These are phyloP conservation scores for Pionites leucogaster DNA, from an alignment of 2,113 vertebrate species.

Conservation along the genomic window DNA sequence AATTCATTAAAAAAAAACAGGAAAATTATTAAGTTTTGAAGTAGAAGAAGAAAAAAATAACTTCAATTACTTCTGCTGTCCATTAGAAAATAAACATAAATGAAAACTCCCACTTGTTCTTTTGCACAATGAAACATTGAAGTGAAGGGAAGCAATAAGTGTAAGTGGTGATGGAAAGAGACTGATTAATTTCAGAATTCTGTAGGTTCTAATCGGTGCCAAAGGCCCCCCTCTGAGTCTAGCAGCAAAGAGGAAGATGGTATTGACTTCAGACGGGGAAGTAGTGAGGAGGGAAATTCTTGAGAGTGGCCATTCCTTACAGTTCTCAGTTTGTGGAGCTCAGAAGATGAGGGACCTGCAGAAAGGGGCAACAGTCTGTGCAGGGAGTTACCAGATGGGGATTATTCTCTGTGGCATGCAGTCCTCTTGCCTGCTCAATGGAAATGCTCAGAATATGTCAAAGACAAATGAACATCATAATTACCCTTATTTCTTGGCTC, in stretches of 20 bases:
- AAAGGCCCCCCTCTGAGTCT: background rate
- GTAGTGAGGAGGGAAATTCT: background rate
- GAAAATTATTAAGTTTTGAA: background rate
- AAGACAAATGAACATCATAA: background rate
- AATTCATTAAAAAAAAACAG: background rate
- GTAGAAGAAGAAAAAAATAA: background rate
- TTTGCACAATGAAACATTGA: background rate
- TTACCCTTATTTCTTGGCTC: background rate
- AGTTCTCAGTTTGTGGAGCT: background rate
- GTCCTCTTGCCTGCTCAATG: background rate
- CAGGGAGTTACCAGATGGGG: fast-evolving
- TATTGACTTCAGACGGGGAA: fast-evolving
- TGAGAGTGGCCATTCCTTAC: background rate
- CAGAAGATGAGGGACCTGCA: background rate
- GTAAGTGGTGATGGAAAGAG: fast-evolving
- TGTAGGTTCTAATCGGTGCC: background rate
- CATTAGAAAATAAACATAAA: background rate
- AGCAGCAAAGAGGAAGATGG: background rate
- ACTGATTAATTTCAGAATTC: fast-evolving
- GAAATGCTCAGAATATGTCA: background rate
- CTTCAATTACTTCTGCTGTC: background rate
- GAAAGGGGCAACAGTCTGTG: background rate
- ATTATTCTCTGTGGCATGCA: background rate
- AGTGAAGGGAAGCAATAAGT: background rate
- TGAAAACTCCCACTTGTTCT: background rate